phyloP scores from a whole-genome alignment of 2,113 vertebrate species.

The Rafetus swinhoei region DNA sequence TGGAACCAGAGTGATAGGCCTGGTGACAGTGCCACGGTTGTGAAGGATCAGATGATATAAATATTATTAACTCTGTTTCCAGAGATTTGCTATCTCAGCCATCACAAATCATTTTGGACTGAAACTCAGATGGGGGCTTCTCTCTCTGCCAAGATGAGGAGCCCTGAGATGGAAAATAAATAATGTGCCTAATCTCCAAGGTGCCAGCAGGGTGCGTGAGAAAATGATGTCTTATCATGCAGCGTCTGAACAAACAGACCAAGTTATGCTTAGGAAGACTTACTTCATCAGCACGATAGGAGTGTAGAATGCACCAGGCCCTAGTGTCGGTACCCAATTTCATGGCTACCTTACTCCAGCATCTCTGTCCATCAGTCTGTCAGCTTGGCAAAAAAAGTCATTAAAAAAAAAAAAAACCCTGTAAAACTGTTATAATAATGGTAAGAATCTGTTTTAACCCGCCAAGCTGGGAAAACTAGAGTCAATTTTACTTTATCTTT shows the following conservation, averaged over 20 bases:
- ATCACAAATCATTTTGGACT: neutral
- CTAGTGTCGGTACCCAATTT: neutral
- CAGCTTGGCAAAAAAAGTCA: neutral
- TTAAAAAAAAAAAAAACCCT: neutral
- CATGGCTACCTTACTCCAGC: neutral
- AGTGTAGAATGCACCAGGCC: neutral
- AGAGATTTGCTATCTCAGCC: neutral
- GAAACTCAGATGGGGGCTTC: neutral
- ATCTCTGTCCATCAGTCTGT: neutral
- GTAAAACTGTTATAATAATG: neutral
- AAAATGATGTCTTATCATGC: neutral
- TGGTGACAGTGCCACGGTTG: neutral
- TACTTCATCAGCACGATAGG: neutral
- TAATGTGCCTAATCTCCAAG: neutral
- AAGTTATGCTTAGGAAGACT: neutral
- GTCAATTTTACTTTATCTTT: neutral
- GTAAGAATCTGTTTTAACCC: neutral
- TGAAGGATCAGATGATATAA: neutral
- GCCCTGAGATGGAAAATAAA: neutral
- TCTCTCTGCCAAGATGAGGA: neutral
- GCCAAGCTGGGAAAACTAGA: neutral
- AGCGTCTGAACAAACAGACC: neutral
- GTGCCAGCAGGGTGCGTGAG: neutral
- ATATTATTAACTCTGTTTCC: neutral
- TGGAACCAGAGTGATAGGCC: neutral